Evolutionary conservation across 2,113 vertebrate genomes (phyloP).

Genomic region (Entomyzon cyanotis): DNA sequence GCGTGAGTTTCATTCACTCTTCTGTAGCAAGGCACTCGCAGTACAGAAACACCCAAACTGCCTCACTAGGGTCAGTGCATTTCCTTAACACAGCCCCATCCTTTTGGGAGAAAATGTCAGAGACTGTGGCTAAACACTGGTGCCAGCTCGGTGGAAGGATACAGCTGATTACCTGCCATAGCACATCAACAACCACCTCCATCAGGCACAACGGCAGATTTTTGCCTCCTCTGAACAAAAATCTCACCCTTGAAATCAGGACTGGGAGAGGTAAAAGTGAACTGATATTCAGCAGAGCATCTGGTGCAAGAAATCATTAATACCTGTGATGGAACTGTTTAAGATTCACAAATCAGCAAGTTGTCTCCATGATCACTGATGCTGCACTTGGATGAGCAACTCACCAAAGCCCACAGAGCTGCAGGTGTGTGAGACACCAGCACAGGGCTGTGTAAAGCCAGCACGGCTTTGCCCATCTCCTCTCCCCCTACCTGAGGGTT

Average conservation of each 20-base stretch:
- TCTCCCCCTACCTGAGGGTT: not conserved
- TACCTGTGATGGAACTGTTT: not conserved
- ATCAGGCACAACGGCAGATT: not conserved
- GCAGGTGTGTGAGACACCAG: not conserved
- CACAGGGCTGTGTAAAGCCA: not conserved
- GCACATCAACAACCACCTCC: not conserved
- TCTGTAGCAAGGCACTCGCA: rapidly evolving
- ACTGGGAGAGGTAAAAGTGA: not conserved
- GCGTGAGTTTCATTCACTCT: not conserved
- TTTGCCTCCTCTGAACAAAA: not conserved
- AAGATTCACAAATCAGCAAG: not conserved
- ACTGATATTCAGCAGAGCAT: not conserved
- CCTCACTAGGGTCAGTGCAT: not conserved
- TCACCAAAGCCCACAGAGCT: not conserved
- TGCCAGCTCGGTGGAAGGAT: not conserved
- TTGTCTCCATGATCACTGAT: not conserved
- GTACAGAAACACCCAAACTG: not conserved
- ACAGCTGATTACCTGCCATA: not conserved
- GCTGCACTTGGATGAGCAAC: not conserved
- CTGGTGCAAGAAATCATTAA: not conserved
- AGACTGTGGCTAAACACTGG: not conserved
- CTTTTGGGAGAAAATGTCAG: not conserved
- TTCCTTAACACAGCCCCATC: not conserved
- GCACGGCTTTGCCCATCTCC: not conserved
- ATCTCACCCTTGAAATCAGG: not conserved